Evolutionary conservation across 1,140 invertebrate genomes (phyloP).

Genomic region (Cotesia vestalis): DNA sequence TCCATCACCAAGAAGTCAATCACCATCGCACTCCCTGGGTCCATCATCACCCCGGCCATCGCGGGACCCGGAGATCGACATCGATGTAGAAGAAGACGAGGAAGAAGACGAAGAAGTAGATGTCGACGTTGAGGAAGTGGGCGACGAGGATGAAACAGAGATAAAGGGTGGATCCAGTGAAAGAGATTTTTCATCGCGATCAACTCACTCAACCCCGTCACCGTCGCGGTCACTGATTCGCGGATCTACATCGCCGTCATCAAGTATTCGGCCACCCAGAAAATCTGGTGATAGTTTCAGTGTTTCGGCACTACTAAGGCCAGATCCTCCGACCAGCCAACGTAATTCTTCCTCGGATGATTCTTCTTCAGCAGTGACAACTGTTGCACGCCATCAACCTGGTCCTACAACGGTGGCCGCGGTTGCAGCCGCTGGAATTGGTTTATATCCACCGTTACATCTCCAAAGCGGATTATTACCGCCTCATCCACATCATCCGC

Average conservation of each 20-base stretch:
- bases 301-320: constrained; percentile 78
- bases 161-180: constrained; percentile 48
- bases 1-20: constrained; percentile 59
- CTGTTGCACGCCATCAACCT: constrained; percentile 52
- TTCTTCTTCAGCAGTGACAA: constrained; percentile 38
- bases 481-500: constrained; percentile 59
- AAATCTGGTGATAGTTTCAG: constrained; percentile 79
- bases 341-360: constrained; percentile 47
- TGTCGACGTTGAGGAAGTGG: constrained; percentile 55
- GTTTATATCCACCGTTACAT: constrained; percentile 67
- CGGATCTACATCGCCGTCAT: constrained; percentile 52
- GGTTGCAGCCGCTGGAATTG: constrained; percentile 65
- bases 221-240: constrained; percentile 41
- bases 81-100: constrained; percentile 58
- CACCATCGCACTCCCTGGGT: constrained; percentile 56
- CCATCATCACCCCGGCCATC: constrained; percentile 46
- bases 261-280: constrained; percentile 65
- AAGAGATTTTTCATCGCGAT: constrained; percentile 54
- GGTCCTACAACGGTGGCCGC: constrained; percentile 51
- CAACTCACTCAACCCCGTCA: constrained; percentile 56
- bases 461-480: constrained; percentile 56
- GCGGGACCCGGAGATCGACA: constrained; percentile 59
- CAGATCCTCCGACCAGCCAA: constrained; percentile 73
- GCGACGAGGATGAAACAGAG: constrained; percentile 63
- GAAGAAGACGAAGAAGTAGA: constrained; percentile 54